Evolutionary conservation across 2,113 vertebrate species (phyloP).

Genomic region (Axis porcinus): DNA sequence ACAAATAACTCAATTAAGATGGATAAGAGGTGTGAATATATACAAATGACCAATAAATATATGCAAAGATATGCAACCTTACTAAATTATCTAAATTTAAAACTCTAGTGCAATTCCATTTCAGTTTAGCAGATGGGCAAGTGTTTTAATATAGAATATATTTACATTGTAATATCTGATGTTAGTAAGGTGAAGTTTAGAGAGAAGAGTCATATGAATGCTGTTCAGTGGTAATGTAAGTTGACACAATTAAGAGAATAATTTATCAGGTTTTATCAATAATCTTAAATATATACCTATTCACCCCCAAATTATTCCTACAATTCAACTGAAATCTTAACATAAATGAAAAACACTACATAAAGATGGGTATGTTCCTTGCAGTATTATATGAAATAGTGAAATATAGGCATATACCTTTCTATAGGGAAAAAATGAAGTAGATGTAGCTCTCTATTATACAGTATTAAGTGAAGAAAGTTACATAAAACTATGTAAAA

Average conservation of each 20-base stretch:
- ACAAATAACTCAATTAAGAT: constrained; percentile 6
- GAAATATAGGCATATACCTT: background rate
- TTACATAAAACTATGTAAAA: background rate
- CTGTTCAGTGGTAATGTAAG: background rate
- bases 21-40: background rate
- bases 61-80: background rate
- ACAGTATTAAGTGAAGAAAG: background rate
- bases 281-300: background rate
- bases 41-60: background rate
- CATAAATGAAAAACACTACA: background rate
- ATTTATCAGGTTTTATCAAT: background rate
- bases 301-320: background rate
- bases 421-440: background rate
- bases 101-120: constrained; percentile 2
- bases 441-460: background rate
- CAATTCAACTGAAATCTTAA: background rate
- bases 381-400: background rate
- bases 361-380: background rate
- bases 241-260: background rate
- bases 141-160: constrained; percentile 14
- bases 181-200: background rate
- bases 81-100: constrained; percentile 25
- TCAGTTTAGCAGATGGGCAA: background rate
- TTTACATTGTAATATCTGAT: background rate
- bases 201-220: background rate